These are phyloP conservation scores for Hyperopisus bebe DNA, from an alignment of 2,113 vertebrate species.

Conservation along the genomic window DNA sequence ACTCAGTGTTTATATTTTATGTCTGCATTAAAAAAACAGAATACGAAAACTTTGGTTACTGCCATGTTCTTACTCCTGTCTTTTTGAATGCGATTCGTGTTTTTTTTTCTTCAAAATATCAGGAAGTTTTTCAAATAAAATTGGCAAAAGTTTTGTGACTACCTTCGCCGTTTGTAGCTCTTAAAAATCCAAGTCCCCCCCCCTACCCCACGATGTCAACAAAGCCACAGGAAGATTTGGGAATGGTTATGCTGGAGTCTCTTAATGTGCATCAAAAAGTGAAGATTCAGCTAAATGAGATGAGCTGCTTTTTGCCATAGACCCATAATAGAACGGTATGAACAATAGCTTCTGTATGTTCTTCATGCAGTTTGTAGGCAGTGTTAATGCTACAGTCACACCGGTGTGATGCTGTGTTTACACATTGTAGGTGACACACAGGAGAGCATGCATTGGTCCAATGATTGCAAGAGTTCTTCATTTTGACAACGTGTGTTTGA, in stretches of 20 bases:
- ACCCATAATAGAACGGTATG: not conserved
- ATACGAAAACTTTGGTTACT: not conserved
- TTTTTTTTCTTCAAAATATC: conserved; percentile 18
- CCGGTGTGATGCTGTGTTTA: not conserved
- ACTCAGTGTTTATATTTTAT: conserved; percentile 12
- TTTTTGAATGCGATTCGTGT: conserved; percentile 23
- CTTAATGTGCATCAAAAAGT: not conserved
- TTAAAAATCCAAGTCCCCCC: not conserved
- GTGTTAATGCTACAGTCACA: not conserved
- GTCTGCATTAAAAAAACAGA: not conserved
- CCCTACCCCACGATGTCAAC: not conserved
- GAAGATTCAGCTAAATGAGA: not conserved
- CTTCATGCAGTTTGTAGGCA: not conserved
- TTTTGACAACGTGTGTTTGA: not conserved
- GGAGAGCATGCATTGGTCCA: not conserved
- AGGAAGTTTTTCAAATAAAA: conserved; percentile 27
- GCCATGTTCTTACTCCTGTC: conserved; percentile 8
- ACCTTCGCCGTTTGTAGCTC: not conserved
- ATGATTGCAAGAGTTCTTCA: not conserved
- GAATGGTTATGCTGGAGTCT: not conserved
- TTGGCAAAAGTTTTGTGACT: not conserved
- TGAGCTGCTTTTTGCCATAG: not conserved
- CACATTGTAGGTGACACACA: not conserved
- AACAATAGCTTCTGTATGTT: not conserved
- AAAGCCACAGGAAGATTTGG: not conserved